Base-by-base conservation (phyloP, 2,797 vertebrate genomes). In the Petrocephalus sullivani region DNA sequence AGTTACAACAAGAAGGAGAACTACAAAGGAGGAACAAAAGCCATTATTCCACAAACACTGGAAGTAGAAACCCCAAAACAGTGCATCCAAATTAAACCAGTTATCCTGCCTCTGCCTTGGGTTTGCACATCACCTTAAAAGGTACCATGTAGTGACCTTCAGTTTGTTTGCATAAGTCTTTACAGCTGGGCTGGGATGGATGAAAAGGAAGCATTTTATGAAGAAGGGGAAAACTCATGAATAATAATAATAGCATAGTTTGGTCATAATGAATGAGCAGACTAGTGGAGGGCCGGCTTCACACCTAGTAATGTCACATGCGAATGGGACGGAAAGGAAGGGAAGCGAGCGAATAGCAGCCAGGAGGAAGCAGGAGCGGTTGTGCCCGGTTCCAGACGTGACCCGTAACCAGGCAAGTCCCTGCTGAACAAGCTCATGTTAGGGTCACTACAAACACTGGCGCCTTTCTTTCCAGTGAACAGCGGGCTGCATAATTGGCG, bases 401-500 rank as follows among this genome's bases (percentile, higher is more conserved):
- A 16, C 16, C 16, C 33, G 33, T 16, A 46, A 46, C 37, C 71
- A 46, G 16, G 71, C 14, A 16, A 46, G 41, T 78, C 71, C 37
- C 58, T 2, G 58, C 58, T 67, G 64, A 67, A 67, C 10, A 33
- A 33, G 23, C 64, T 67, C 64, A 33, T 67, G 14, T 33, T 28
- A 56, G 9, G 23, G 12, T 33, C 28, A 28, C 23, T 67, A 12
- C 28, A 67, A 28, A 67, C 21, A 28, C 19, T 3, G 61, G 9
- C 28, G 67, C 67, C 37, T 41, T 41, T 37, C 14, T 37, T 91
- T 90, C 89, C 87, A 37, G 83, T 87, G 87, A 89, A 96, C 95
- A 96, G 95, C 90, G 92, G 56, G 4, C 61, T 87, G 71, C 37
- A 78, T 46, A 78, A 78, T 41, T 78, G 71, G 71, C 71, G 37